A percentile compares a stretch with the other conserved stretches of the same genome.
Conservation (phyloP, 2,797 vertebrate genomes). For the Siniperca scherzeri region DNA sequence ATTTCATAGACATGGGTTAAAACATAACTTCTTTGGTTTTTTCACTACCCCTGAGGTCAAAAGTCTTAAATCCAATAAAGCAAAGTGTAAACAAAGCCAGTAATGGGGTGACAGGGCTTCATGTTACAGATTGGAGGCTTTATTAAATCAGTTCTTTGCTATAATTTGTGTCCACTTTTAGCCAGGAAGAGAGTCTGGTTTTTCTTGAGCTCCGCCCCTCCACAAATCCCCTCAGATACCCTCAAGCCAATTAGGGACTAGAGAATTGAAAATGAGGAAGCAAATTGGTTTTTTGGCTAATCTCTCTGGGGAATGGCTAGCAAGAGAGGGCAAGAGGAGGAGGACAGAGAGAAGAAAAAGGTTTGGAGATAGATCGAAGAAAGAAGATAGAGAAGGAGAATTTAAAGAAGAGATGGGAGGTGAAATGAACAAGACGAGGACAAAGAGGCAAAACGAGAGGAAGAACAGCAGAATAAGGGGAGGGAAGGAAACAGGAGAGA, state of each 20-base stretch:
- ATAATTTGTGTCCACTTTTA: constrained; percentile 45
- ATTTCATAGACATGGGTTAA: constrained; percentile 33
- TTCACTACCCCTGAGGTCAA: constrained; percentile 34
- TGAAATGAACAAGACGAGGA: background rate
- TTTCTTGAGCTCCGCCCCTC: constrained; percentile 49
- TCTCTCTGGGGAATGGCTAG: constrained; percentile 50
- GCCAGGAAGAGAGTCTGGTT: constrained; percentile 5
- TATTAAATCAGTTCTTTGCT: constrained; percentile 43
- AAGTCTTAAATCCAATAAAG: constrained; percentile 53
- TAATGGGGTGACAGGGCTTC: constrained; percentile 33
- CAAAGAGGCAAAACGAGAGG: background rate
- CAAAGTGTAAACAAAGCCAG: constrained; percentile 53
- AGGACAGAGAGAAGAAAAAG: background rate
- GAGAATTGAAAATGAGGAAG: constrained; percentile 61
- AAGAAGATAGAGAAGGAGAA: background rate
- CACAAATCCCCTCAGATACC: constrained; percentile 66
- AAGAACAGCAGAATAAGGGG: background rate
- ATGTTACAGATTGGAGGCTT: constrained; percentile 41
- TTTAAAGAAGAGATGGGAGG: background rate
- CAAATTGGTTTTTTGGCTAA: constrained; percentile 69
- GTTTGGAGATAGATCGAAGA: background rate
- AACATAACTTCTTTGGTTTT: constrained; percentile 25
- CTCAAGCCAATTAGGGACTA: constrained; percentile 70
- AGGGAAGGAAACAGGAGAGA: background rate
- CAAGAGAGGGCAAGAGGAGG: background rate